phyloP scores from a whole-genome alignment of 2,888 invertebrate species.

The Himalopsyche tibetana region DNA sequence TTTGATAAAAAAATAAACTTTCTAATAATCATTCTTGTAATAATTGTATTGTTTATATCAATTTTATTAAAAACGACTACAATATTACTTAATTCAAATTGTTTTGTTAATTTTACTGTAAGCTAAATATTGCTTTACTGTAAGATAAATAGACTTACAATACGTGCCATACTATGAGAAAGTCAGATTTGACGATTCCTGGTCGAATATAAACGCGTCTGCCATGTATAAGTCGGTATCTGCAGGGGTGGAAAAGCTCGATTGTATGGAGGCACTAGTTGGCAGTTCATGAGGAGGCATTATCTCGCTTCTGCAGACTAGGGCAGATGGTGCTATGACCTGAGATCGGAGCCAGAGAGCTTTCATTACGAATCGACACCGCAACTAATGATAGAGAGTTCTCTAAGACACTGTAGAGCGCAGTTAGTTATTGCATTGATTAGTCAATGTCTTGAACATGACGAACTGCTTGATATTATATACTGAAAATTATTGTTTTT shows the following conservation, averaged over 20 bases:
- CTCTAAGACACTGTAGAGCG: not conserved
- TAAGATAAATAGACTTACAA: no score
- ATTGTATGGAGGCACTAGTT: slow-evolving; percentile 53
- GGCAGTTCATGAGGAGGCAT: slow-evolving; percentile 64
- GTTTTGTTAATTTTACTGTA: no score
- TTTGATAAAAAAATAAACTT: no score
- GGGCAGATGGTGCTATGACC: slow-evolving; percentile 56
- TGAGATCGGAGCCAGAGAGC: slow-evolving; percentile 14
- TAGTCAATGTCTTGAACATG: not conserved
- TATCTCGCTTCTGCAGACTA: slow-evolving; percentile 63
- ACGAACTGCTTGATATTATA: no score
- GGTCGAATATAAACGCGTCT: not conserved
- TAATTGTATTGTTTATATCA: no score
- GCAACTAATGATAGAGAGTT: slow-evolving; percentile 21
- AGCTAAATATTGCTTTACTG: no score
- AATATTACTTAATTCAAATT: no score
- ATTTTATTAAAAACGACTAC: no score
- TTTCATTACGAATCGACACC: slow-evolving; percentile 40
- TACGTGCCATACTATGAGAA: not conserved
- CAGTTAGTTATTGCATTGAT: not conserved
- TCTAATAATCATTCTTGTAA: no score
- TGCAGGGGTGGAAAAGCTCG: slow-evolving; percentile 35
- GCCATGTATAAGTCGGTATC: not conserved
- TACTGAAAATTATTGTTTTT: no score
- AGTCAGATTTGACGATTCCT: not conserved